Base-by-base conservation (phyloP, 35 echinoderm and acorn worm species). In the Heliocidaris erythrogramma region DNA sequence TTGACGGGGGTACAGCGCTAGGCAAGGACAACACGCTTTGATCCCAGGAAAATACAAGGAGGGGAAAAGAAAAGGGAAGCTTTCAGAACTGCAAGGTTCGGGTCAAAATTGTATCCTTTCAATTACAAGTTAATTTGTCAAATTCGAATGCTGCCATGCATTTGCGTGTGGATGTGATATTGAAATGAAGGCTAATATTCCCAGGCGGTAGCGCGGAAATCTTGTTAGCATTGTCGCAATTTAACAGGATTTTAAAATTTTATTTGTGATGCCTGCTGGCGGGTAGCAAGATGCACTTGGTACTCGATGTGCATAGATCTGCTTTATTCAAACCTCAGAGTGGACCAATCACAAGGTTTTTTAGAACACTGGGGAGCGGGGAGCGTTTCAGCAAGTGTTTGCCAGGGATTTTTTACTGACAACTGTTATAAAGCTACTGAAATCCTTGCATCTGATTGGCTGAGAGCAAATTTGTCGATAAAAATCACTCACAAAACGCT, bases 71-170 rank as follows among this genome's bases (percentile, higher is more conserved):
- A 42, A n/a, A 78, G 65, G 65, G 65, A 3, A 27, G 27, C 7
- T n/a, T n/a, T 78, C 65, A 7, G 24, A n/a, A 18, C n/a, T 18
- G 21, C 21, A n/a, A 24, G 21, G 65, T 78, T 78, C 21, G 27
- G 27, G 65, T 78, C 21, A 7, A 18, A 78, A 78, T 18, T 8
- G 18, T 78, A 78, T 78, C 65, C 27, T 78, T 78, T 78, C 65
- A 78, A 78, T 78, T 78, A 78, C 65, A 78, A n/a, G 65, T 78
- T 78, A 78, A 78, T 78, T 78, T 78, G 65, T 18, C 65, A 78
- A 18, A 78, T 78, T 78, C 27, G 65, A 78, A 78, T 1, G 65
- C 65, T n/a, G 65, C 18, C 18, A 78, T 78, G 14, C 65, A 78
- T 78, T 27, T 18, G 65, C 27, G 18, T 24, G 65, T n/a, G 65